Evolutionary conservation across 1,140 invertebrate genomes (phyloP).

Genomic region (Pseudomyrmex cubaensis): DNA sequence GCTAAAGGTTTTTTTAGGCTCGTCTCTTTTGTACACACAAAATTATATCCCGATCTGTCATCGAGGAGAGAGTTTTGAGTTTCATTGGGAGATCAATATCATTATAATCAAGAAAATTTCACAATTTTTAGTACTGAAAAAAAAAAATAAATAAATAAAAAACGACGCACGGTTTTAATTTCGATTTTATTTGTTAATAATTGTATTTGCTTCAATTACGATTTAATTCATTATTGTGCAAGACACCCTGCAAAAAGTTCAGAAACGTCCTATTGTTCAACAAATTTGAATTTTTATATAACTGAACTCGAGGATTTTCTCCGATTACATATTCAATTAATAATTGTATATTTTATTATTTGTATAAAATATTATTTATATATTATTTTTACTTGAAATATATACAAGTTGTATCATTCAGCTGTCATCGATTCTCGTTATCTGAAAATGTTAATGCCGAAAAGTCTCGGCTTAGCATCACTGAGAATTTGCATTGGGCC

Average conservation of each 20-base stretch:
- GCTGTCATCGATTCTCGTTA: neutral
- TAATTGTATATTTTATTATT: neutral
- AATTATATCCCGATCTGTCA: slow-evolving; percentile 71
- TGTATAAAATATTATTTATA: neutral
- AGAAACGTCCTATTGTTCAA: too few relatives aligned
- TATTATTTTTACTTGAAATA: neutral
- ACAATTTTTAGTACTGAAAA: neutral
- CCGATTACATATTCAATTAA: neutral
- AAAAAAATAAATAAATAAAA: neutral
- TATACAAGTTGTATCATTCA: neutral
- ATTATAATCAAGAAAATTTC: neutral
- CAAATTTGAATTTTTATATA: too few relatives aligned
- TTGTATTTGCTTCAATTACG: too few relatives aligned
- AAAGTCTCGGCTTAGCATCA: neutral
- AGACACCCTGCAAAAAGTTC: too few relatives aligned
- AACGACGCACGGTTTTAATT: too few relatives aligned
- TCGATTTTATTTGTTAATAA: neutral
- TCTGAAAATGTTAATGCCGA: slow-evolving; percentile 21
- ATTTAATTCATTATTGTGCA: too few relatives aligned
- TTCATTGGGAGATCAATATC: slow-evolving; percentile 15
- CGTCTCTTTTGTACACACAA: slow-evolving; percentile 62
- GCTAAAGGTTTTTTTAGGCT: slow-evolving; percentile 67
- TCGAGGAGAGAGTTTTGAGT: slow-evolving; percentile 51
- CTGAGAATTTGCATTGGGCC: neutral
- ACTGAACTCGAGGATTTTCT: too few relatives aligned